A percentile compares a stretch with the other conserved stretches of the same genome.
Conservation (phyloP, 2,113 vertebrate genomes). For the Tragulus kanchil region DNA sequence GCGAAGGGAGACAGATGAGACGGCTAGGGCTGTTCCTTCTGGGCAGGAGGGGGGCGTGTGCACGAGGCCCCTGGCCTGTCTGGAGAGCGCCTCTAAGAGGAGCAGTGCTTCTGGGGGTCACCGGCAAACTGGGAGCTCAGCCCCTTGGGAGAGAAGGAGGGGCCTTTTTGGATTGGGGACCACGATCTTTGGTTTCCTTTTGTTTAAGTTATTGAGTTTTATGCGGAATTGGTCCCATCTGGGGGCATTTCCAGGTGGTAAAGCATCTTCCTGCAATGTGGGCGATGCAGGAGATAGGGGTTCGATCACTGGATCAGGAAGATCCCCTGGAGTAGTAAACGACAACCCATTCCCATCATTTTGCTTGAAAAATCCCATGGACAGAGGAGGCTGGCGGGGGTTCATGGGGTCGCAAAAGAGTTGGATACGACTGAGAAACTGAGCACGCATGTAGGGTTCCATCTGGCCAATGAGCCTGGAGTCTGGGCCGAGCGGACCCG, state of each 20-base stretch:
- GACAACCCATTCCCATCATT: neutral
- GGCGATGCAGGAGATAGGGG: neutral
- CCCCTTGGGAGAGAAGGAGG: neutral
- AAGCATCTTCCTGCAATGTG: neutral
- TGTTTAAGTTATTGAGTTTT: neutral
- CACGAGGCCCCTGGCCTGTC: fast-evolving
- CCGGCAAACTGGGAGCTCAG: neutral
- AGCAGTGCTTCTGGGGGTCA: neutral
- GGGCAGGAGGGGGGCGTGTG: neutral
- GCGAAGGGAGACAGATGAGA: neutral
- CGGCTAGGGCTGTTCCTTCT: neutral
- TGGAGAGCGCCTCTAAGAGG: neutral
- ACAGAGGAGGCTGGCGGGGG: neutral
- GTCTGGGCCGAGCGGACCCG: neutral
- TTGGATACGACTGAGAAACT: neutral
- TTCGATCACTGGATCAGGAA: neutral
- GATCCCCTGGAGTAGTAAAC: neutral
- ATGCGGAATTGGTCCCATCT: neutral
- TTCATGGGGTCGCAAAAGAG: neutral
- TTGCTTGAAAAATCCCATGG: neutral
- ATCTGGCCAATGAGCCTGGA: neutral
- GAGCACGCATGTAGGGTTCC: neutral
- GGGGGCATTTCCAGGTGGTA: neutral
- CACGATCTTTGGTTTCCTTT: neutral
- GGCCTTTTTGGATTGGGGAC: neutral